Conservation (phyloP, 1,140 invertebrate species). For the Polypedilum pembai region DNA sequence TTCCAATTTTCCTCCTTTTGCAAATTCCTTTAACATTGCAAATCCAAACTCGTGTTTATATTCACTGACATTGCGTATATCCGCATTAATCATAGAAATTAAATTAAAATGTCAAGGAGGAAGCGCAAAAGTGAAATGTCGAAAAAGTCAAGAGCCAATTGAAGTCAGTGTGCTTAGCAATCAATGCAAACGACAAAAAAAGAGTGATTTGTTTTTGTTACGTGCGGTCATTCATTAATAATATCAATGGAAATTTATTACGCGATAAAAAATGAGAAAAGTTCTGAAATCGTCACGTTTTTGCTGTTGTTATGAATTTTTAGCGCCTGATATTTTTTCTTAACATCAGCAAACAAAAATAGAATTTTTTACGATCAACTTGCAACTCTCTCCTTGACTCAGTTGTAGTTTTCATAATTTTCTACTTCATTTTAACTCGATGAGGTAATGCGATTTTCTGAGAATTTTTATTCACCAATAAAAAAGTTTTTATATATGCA, state of each 20-base stretch:
- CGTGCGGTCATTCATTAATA: constrained; percentile 3
- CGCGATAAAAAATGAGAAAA: background rate
- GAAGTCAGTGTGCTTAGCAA: too few species aligned
- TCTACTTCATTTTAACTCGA: background rate
- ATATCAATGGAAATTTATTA: constrained; percentile 8
- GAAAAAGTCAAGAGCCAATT: too few species aligned
- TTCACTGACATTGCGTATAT: too few species aligned
- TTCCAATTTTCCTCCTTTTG: too few species aligned
- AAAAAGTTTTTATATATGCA: background rate
- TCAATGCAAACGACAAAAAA: too few species aligned
- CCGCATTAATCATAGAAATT: too few species aligned
- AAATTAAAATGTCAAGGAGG: too few species aligned
- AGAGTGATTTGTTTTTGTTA: background rate
- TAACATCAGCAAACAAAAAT: background rate
- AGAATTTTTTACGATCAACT: constrained; percentile 11
- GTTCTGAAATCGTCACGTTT: background rate
- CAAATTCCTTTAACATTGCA: too few species aligned
- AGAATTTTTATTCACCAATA: background rate
- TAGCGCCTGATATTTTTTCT: background rate
- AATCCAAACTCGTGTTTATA: too few species aligned
- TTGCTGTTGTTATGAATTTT: background rate
- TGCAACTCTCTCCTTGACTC: background rate
- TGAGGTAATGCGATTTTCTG: background rate
- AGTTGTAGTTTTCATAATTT: background rate
- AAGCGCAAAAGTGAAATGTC: too few species aligned